Percentiles rank a stretch among this genome's conserved stretches.
Conservation (phyloP, 2,797 vertebrate species). For the Artibeus lituratus region DNA sequence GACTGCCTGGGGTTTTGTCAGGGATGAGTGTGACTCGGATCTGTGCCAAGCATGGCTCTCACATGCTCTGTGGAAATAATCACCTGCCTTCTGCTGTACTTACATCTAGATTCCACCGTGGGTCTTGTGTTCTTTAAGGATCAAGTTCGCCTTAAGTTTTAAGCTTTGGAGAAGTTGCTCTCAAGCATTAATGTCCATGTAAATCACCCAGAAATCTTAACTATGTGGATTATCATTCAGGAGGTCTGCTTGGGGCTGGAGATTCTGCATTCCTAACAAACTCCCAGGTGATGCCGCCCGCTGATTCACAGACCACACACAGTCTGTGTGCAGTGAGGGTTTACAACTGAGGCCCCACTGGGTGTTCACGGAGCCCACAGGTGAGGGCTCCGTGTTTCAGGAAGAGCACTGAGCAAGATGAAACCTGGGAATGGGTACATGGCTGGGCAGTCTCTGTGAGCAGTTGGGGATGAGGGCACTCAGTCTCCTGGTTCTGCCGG, state of each 20-base stretch:
- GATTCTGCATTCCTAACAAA: background rate
- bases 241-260: background rate
- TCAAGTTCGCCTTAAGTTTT: background rate
- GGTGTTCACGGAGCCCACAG: background rate
- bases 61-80: background rate
- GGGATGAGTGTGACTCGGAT: rapidly evolving
- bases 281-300: background rate
- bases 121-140: background rate
- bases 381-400: background rate
- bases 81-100: background rate
- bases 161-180: background rate
- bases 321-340: background rate
- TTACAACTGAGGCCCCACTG: background rate
- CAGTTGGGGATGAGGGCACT: background rate
- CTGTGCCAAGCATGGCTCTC: background rate
- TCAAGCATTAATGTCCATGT: background rate
- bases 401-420: background rate
- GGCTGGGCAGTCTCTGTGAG: background rate
- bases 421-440: background rate
- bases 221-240: background rate
- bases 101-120: background rate
- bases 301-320: background rate
- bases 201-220: background rate
- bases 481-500: background rate
- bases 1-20: background rate